Conservation (phyloP, 2,113 vertebrate genomes). For the Cathartes aura region DNA sequence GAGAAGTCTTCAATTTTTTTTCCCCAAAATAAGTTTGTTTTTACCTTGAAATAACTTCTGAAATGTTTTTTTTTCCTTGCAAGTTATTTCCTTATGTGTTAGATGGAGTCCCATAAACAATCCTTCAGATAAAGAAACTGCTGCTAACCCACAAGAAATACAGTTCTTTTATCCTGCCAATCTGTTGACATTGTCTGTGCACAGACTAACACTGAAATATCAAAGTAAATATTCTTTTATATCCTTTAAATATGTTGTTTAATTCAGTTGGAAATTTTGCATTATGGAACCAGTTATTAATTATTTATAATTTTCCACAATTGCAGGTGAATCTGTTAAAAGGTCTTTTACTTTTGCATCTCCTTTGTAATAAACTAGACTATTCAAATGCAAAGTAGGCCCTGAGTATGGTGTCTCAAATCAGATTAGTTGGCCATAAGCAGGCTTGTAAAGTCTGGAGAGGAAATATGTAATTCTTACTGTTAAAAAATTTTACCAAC, state of each 20-base stretch:
- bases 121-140: neutral
- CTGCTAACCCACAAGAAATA: neutral
- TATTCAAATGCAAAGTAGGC: neutral
- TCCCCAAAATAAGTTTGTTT: rapidly evolving
- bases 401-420: neutral
- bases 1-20: neutral
- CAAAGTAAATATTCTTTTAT: neutral
- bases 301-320: neutral
- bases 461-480: neutral
- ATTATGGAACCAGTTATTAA: neutral
- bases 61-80: neutral
- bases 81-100: neutral
- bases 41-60: neutral
- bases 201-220: neutral
- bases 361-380: neutral
- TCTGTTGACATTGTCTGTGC: neutral
- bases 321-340: neutral
- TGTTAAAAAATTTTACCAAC: neutral
- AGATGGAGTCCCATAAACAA: neutral
- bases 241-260: neutral
- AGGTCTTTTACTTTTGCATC: neutral
- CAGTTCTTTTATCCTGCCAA: neutral
- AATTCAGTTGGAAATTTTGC: neutral
- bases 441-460: neutral
- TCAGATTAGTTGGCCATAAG: neutral